phyloP scores from a whole-genome alignment of 2,888 invertebrate genomes.

The Neelides folsomi region DNA sequence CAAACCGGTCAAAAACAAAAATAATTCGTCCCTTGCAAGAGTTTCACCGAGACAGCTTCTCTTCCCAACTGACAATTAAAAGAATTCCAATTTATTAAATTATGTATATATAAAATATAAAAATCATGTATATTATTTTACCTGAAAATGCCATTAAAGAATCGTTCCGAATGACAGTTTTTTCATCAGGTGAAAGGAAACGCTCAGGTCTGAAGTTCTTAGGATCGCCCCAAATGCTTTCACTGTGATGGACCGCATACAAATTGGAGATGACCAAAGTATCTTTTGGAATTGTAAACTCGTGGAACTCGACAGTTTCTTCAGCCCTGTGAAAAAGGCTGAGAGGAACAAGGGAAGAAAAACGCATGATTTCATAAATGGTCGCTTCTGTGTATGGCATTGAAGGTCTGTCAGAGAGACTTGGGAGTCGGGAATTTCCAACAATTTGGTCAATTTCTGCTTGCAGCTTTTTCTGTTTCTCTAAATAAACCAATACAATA shows the following conservation, averaged over 20 bases:
- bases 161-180: constrained; percentile 15
- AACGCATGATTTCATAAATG: constrained; percentile 7
- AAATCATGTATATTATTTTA: too few species aligned
- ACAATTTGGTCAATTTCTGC: too few species aligned
- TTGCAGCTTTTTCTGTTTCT: too few species aligned
- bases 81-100: too few species aligned
- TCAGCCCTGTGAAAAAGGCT: constrained; percentile 6
- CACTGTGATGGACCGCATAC: constrained; percentile 17
- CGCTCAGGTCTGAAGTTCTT: constrained; percentile 21
- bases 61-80: not conserved
- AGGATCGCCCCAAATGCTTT: constrained; percentile 24
- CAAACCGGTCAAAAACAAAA: constrained; percentile 12
- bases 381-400: constrained; percentile 11
- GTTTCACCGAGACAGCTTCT: constrained; percentile 18
- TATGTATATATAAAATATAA: too few species aligned
- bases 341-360: constrained; percentile 6
- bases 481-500: too few species aligned
- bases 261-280: constrained; percentile 21
- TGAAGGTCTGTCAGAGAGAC: too few species aligned
- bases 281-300: constrained; percentile 17
- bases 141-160: constrained; percentile 18
- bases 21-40: constrained; percentile 17
- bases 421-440: too few species aligned
- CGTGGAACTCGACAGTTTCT: not conserved
- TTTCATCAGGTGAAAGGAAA: constrained; percentile 15